Evolutionary conservation across 1,140 invertebrate genomes (phyloP).

Genomic region (Drosophila parabipectinata): DNA sequence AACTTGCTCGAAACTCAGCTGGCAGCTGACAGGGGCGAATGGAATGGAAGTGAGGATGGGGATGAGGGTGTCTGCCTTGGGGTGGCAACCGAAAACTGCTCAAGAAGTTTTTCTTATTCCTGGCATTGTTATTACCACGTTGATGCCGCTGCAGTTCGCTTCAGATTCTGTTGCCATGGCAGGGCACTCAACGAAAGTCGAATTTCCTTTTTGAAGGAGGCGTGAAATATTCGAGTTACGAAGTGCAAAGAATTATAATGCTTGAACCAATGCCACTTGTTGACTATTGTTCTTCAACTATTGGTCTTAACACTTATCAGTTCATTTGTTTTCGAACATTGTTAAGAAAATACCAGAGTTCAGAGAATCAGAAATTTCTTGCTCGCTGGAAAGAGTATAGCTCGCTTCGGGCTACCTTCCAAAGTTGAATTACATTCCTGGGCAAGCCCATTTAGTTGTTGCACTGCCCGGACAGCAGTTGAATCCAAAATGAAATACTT

Average conservation of each 20-base stretch:
- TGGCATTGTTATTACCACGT: conserved; percentile 72
- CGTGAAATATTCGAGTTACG: conserved; percentile 47
- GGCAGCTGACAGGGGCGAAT: conserved; percentile 47
- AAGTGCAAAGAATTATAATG: conserved; percentile 32
- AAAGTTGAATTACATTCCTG: conserved; percentile 24
- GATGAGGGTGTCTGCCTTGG: neutral
- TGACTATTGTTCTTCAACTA: conserved; percentile 19
- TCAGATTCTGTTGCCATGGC: conserved; percentile 22
- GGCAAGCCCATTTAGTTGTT: conserved; percentile 50
- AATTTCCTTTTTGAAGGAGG: conserved; percentile 40
- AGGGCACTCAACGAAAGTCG: conserved; percentile 33
- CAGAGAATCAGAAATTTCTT: neutral
- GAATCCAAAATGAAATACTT: conserved; percentile 82
- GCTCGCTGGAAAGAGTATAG: conserved; percentile 14
- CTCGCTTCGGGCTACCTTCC: neutral
- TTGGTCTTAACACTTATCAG: conserved; percentile 18
- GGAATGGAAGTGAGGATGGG: neutral
- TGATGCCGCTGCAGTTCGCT: conserved; percentile 41
- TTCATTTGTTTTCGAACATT: conserved; percentile 22
- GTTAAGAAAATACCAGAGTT: neutral
- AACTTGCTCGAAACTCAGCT: conserved; percentile 70
- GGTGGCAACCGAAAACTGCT: conserved; percentile 44
- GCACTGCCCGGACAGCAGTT: conserved; percentile 78
- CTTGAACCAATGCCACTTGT: conserved; percentile 31
- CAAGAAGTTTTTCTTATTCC: conserved; percentile 62